Percentiles rank a stretch among this genome's conserved stretches.
Conservation (phyloP, 2,113 vertebrate genomes). For the Sprattus sprattus region DNA sequence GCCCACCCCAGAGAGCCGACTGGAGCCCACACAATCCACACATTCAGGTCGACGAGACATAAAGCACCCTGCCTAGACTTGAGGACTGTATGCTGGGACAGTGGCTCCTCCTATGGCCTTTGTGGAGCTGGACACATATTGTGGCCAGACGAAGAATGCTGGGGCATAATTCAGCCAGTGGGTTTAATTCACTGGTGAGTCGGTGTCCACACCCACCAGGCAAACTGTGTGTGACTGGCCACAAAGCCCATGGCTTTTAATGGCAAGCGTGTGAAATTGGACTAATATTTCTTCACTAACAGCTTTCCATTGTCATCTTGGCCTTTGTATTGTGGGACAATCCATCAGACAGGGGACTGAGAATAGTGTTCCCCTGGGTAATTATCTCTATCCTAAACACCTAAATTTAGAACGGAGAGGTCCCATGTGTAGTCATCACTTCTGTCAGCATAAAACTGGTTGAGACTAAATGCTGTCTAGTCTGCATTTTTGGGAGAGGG, state of each 20-base stretch:
- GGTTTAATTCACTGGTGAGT: conserved; percentile 15
- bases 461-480: neutral
- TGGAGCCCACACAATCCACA: neutral
- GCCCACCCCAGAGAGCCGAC: neutral
- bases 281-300: conserved; percentile 78
- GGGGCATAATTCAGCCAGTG: conserved; percentile 1
- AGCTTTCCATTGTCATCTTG: conserved; percentile 68
- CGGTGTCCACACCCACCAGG: conserved; percentile 1
- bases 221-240: conserved; percentile 9
- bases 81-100: neutral
- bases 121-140: conserved; percentile 2
- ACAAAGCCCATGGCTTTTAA: conserved; percentile 53
- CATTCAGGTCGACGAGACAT: neutral
- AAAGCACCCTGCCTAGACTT: neutral
- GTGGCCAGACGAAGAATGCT: conserved; percentile 3
- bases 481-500: neutral
- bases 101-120: conserved; percentile 2
- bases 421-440: neutral
- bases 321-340: conserved; percentile 70
- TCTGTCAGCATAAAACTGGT: conserved; percentile 1
- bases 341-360: conserved; percentile 63
- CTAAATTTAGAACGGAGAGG: conserved; percentile 40
- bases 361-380: conserved; percentile 67
- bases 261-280: conserved; percentile 30
- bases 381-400: conserved; percentile 68